Percentiles rank a stretch among this genome's conserved stretches.
phyloP scores from a whole-genome alignment of 2,113 vertebrate genomes.

The Ameiurus melas region DNA sequence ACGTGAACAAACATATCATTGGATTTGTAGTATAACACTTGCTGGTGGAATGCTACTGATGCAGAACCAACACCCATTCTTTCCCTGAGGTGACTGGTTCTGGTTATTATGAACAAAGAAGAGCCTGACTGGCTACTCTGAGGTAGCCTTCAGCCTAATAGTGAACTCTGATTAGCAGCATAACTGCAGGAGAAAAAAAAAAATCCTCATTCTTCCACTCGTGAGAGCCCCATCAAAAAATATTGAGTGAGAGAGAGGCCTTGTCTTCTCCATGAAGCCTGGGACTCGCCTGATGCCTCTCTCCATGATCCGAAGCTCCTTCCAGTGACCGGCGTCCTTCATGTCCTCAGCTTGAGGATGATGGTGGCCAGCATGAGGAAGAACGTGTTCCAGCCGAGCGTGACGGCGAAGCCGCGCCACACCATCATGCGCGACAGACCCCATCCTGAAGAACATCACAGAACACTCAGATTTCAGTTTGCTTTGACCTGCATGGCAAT shows the following conservation, averaged over 20 bases:
- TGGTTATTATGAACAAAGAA: neutral
- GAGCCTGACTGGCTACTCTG: neutral
- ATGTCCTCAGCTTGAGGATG: constrained; percentile 76
- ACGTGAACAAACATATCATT: neutral
- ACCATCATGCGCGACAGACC: constrained; percentile 73
- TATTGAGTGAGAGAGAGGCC: constrained; percentile 35
- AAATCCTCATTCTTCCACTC: constrained; percentile 15
- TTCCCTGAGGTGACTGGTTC: constrained; percentile 40
- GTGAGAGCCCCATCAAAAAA: neutral
- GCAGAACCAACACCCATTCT: neutral
- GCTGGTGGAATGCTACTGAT: constrained; percentile 14
- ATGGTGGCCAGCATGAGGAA: constrained; percentile 76
- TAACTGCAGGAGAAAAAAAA: neutral
- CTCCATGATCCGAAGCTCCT: neutral
- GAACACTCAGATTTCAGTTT: neutral
- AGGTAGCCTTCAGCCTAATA: neutral
- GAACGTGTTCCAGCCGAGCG: constrained; percentile 77
- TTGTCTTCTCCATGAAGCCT: constrained; percentile 19
- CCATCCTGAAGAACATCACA: constrained; percentile 67
- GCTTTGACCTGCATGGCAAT: neutral
- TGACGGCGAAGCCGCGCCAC: constrained; percentile 75
- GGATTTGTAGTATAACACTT: neutral
- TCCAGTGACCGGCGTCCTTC: constrained; percentile 29
- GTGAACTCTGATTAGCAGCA: neutral
- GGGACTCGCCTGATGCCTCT: constrained; percentile 16